A percentile compares a stretch with the other conserved stretches of the same genome.
phyloP scores from a whole-genome alignment of 2,888 invertebrate species.

The Clunio marinus region DNA sequence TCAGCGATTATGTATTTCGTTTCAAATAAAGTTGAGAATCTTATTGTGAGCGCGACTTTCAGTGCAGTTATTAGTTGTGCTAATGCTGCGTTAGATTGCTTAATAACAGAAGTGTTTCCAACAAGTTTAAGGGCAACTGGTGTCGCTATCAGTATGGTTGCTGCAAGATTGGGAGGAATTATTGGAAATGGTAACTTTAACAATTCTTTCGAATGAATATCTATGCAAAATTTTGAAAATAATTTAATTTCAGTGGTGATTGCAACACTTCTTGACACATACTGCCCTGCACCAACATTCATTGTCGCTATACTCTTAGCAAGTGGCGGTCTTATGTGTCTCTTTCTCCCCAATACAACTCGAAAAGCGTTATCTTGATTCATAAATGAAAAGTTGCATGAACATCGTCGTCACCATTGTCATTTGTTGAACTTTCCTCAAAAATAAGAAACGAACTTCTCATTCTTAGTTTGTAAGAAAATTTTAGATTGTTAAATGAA shows the following conservation, averaged over 20 bases:
- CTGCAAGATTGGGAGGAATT: slow-evolving; percentile 85
- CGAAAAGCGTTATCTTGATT: slow-evolving; percentile 60
- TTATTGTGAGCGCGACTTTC: slow-evolving; percentile 78
- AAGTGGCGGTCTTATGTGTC: slow-evolving; percentile 81
- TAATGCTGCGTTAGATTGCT: slow-evolving; percentile 84
- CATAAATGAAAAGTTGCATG: no score
- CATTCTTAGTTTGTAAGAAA: no score
- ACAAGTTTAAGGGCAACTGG: slow-evolving; percentile 88
- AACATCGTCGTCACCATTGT: no score
- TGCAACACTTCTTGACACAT: slow-evolving; percentile 77
- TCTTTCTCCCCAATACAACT: slow-evolving; percentile 86
- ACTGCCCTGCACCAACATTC: slow-evolving; percentile 89
- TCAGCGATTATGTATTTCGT: slow-evolving; percentile 82
- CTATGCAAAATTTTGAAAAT: not conserved
- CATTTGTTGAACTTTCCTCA: no score
- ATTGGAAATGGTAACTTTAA: slow-evolving; percentile 51
- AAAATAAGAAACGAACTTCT: no score
- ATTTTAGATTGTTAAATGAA: no score
- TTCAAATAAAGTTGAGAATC: slow-evolving; percentile 74
- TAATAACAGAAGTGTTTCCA: slow-evolving; percentile 90
- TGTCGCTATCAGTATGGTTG: slow-evolving; percentile 84
- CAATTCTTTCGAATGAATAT: not conserved
- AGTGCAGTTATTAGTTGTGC: slow-evolving; percentile 85
- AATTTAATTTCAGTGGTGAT: slow-evolving; percentile 59
- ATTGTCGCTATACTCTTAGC: slow-evolving; percentile 81